Percentiles rank a stretch among this genome's conserved stretches.
Evolutionary conservation across 2,113 vertebrate species (phyloP).

Genomic region (Epinephelus fuscoguttatus): DNA sequence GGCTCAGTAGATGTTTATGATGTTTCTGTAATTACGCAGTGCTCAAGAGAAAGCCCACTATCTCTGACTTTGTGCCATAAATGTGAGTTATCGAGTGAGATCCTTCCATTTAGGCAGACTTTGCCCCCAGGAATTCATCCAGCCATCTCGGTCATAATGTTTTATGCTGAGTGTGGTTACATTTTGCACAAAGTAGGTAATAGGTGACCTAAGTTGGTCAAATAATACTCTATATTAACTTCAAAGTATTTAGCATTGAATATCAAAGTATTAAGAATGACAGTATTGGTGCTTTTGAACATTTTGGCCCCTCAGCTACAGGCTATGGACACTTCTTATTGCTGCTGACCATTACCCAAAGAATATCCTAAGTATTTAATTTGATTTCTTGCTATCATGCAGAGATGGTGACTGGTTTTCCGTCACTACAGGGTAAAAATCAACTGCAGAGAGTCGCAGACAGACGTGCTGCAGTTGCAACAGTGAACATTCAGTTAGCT

Average conservation of each 20-base stretch:
- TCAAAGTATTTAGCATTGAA: not conserved
- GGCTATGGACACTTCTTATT: too few species aligned
- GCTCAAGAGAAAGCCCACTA: not conserved
- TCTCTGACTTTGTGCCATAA: constrained; percentile 33
- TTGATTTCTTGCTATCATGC: not conserved
- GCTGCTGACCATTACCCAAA: not conserved
- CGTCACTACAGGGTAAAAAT: too few species aligned
- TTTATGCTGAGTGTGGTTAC: constrained; percentile 18
- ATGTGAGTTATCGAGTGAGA: constrained; percentile 2
- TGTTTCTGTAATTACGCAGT: constrained; percentile 23
- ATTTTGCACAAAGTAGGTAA: not conserved
- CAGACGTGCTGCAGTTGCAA: not conserved
- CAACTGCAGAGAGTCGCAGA: too few species aligned
- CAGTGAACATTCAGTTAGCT: not conserved
- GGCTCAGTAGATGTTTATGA: constrained; percentile 27
- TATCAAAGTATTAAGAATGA: not conserved
- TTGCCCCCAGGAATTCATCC: constrained; percentile 15
- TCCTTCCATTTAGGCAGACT: constrained; percentile 29
- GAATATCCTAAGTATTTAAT: not conserved
- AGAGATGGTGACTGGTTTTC: not conserved
- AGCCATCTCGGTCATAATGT: constrained; percentile 4
- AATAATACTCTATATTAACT: not conserved
- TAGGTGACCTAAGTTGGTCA: not conserved
- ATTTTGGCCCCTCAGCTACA: not conserved
- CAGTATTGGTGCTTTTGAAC: not conserved